Evolutionary conservation across 2,113 vertebrate genomes (phyloP), one percentile per base, ranked within the genome.

Genomic region (Equus przewalskii): DNA sequence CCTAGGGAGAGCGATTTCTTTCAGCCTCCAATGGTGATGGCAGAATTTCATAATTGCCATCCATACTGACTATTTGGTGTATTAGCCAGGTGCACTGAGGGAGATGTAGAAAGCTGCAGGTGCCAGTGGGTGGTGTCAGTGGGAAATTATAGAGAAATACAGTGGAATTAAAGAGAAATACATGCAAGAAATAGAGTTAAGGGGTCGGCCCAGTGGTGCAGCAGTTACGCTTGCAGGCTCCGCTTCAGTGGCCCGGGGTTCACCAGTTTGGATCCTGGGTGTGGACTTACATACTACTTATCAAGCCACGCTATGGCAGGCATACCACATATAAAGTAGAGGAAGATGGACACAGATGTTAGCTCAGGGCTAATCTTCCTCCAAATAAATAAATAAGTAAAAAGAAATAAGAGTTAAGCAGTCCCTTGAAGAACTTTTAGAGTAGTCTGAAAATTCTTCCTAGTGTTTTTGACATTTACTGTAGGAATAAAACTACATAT

Each of bases 81-180:
- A 49, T 24, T 12, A 44, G 65, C 33, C 49, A 69, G 36, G 46
- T 62, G 14, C 28, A 70, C 19, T 0, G 2, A 58, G 13, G 30
- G 5, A 94, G 49, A 96, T 72, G n/a, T 41, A 92, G 15, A 75
- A 84, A 96, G 41, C 44, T 67, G 19, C 3, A 83, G 67, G 1
- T 54, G 26, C 21, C 51, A 82, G 51, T 7, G n/a, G 64, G 89
- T 54, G 4, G 33, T 28, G 8, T 1, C 10, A 72, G 24, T 87
- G 51, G 75, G 18, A 94, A 81, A 82, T 75, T 51, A 90, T 28
- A 81, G 36, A 85, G 65, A 67, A 93, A 86, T 91, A 86, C 18
- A 44, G n/a, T 62, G 14, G n/a, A 79, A 93, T 79, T 81, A 90
- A 62, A 70, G 15, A 89, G 54, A 96, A 91, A 94, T 56, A 49